phyloP scores from a whole-genome alignment of 2,888 invertebrate genomes.

The Formica aserva region DNA sequence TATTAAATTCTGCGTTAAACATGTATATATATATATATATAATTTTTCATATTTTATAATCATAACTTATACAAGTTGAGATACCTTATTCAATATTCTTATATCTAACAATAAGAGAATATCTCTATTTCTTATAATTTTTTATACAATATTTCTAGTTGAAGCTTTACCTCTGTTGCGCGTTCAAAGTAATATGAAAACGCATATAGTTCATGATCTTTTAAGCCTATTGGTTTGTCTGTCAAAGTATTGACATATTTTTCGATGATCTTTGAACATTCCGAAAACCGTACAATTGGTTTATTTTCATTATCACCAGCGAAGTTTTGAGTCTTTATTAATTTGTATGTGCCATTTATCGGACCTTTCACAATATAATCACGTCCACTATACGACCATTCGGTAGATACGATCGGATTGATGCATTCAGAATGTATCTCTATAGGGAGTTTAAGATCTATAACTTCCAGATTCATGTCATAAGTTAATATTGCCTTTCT shows the following conservation, averaged over 20 bases:
- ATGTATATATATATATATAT: too few species aligned
- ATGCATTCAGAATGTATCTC: conserved; percentile 89
- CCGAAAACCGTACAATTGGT: conserved; percentile 89
- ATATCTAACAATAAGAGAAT: not conserved
- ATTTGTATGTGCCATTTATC: conserved; percentile 78
- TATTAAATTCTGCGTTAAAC: too few species aligned
- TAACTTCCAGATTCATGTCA: conserved; percentile 76
- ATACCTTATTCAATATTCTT: not conserved
- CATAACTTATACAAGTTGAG: not conserved
- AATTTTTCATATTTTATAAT: not conserved
- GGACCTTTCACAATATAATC: conserved; percentile 90
- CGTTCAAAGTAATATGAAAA: conserved; percentile 98
- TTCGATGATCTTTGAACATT: conserved; percentile 88
- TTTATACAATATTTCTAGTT: not conserved
- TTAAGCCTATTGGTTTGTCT: conserved; percentile 88
- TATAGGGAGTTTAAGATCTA: conserved; percentile 87
- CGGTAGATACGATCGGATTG: conserved; percentile 91
- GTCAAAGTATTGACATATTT: conserved; percentile 87
- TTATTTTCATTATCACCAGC: conserved; percentile 87
- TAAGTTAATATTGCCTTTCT: conserved; percentile 91
- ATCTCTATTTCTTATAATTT: not conserved
- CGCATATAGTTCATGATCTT: conserved; percentile 90
- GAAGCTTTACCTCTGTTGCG: conserved; percentile 90
- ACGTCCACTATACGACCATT: conserved; percentile 92
- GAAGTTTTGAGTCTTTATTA: conserved; percentile 81